phyloP scores from a whole-genome alignment of 2,113 vertebrate species.

The Brienomyrus brachyistius region DNA sequence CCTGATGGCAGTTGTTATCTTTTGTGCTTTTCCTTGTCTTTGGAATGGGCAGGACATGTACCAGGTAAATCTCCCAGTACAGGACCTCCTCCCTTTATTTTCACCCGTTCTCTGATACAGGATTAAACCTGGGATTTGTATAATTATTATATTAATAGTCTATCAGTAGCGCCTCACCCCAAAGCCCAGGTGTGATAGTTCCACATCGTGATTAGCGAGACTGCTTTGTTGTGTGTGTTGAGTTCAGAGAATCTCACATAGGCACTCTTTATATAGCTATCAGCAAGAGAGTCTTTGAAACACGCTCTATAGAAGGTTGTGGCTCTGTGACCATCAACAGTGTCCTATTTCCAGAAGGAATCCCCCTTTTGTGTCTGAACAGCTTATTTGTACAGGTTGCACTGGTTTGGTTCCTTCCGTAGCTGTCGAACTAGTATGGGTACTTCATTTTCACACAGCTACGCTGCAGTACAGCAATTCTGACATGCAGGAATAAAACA shows the following conservation, averaged over 20 bases:
- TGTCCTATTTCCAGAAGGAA: conserved; percentile 5
- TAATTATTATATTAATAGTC: conserved; percentile 34
- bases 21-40: conserved; percentile 82
- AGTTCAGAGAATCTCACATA: background rate
- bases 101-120: conserved; percentile 52
- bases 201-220: background rate
- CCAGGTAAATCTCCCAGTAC: conserved; percentile 79
- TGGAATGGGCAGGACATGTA: conserved; percentile 91
- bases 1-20: conserved; percentile 77
- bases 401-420: background rate
- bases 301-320: background rate
- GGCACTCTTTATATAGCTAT: background rate
- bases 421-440: background rate
- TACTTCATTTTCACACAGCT: background rate
- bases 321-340: background rate
- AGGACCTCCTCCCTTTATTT: conserved; percentile 52
- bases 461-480: background rate
- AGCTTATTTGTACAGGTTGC: background rate
- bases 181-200: background rate
- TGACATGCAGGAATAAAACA: conserved; percentile 7
- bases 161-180: background rate
- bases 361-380: background rate
- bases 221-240: background rate
- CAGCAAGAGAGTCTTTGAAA: conserved; percentile 4
- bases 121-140: conserved; percentile 73